A percentile compares a stretch with the other conserved stretches of the same genome.
Conservation (phyloP, 2,888 invertebrate species). For the Agriopis aurantiaria region DNA sequence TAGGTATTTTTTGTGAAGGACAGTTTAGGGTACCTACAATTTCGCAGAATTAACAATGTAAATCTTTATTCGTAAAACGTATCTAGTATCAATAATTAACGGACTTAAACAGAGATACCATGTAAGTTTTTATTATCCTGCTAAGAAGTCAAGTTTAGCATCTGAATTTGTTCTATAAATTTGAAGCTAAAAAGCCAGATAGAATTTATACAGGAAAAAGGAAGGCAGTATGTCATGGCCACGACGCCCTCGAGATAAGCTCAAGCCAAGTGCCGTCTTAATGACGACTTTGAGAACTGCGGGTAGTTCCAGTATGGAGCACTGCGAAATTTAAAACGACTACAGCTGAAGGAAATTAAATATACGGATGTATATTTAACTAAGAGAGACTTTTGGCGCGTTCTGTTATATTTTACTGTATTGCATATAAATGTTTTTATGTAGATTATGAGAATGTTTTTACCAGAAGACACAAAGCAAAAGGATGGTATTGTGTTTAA, state of each 20-base stretch:
- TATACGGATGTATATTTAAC: slow-evolving; percentile 31
- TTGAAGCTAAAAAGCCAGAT: slow-evolving; percentile 31
- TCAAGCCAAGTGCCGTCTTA: slow-evolving; percentile 56
- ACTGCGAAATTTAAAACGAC: slow-evolving; percentile 40
- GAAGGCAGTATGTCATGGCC: slow-evolving; percentile 74
- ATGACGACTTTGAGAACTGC: slow-evolving; percentile 61
- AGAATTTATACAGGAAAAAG: slow-evolving; percentile 45
- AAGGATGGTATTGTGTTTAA: too few relatives aligned
- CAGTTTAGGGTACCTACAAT: too few relatives aligned
- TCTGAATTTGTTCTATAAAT: slow-evolving; percentile 1
- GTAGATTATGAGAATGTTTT: too few relatives aligned
- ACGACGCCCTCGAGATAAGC: slow-evolving; percentile 61
- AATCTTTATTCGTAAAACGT: too few relatives aligned
- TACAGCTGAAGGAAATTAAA: slow-evolving; percentile 29
- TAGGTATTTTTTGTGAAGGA: too few relatives aligned
- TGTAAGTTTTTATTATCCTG: neutral
- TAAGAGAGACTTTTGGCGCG: slow-evolving; percentile 10
- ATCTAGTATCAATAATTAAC: too few relatives aligned
- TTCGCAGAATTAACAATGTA: too few relatives aligned
- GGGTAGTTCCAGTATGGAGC: slow-evolving; percentile 38
- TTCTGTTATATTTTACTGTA: neutral
- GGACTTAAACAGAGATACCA: neutral
- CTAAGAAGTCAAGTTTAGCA: neutral
- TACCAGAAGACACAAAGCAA: too few relatives aligned
- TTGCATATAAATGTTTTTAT: neutral